Conservation (phyloP, 2,888 invertebrate species). For the Caenorhabditis panamensis region DNA sequence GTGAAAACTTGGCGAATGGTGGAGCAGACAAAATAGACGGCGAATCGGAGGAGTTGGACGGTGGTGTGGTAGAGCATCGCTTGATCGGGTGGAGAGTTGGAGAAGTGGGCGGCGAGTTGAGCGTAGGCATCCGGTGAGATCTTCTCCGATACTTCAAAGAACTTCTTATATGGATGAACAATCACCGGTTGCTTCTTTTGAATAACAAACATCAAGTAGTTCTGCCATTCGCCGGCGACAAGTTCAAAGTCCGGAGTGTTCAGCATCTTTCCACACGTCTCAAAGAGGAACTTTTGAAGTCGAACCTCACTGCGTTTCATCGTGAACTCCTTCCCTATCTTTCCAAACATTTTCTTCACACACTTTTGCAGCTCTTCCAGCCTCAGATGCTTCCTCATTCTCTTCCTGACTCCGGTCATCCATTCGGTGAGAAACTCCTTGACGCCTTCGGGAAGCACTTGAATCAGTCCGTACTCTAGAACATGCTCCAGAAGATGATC, state of each 20-base stretch:
- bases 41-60: slow-evolving; percentile 3
- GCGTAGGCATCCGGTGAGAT: no score
- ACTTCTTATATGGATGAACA: background rate
- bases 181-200: no score
- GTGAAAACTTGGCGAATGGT: slow-evolving; percentile 8
- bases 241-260: no score
- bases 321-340: background rate
- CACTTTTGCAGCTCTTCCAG: no score
- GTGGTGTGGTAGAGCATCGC: background rate
- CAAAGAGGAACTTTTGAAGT: no score
- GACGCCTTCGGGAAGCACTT: background rate
- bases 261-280: no score
- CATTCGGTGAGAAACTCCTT: background rate
- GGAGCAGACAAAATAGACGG: background rate
- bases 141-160: no score
- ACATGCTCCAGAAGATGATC: background rate
- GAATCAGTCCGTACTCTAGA: background rate
- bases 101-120: background rate
- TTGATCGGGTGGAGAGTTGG: background rate
- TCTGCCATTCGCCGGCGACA: no score
- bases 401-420: background rate
- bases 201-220: no score
- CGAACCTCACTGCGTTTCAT: background rate
- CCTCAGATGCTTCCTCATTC: background rate
- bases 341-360: background rate